Evolutionary conservation across 2,797 vertebrate species (phyloP).

Genomic region (Simalia tracyae): DNA sequence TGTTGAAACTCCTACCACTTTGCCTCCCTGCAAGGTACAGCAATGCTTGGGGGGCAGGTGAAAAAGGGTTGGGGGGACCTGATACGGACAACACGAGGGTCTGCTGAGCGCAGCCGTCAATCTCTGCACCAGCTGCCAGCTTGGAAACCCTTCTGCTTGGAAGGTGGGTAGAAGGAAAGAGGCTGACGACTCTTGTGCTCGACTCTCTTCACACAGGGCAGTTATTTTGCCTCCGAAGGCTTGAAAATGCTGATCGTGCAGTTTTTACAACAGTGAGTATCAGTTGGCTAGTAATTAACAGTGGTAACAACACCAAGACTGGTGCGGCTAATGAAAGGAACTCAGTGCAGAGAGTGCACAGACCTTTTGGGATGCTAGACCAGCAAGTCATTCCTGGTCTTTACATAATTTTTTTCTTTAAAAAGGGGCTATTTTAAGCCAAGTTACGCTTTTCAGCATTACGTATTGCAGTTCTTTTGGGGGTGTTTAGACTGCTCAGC

Average conservation of each 20-base stretch:
- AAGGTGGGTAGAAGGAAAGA: not conserved
- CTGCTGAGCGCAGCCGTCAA: not conserved
- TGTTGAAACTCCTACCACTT: conserved; percentile 81
- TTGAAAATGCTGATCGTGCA: conserved; percentile 82
- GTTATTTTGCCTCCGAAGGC: conserved; percentile 85
- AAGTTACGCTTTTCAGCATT: too few species aligned
- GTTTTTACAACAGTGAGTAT: conserved; percentile 89
- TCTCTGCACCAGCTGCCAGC: not conserved
- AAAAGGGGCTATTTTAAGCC: too few species aligned
- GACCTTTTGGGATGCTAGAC: too few species aligned
- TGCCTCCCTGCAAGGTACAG: conserved; percentile 82
- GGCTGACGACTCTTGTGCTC: not conserved
- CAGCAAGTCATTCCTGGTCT: too few species aligned
- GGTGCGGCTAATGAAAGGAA: too few species aligned
- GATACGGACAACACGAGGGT: not conserved
- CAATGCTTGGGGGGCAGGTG: too few species aligned
- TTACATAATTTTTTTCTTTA: too few species aligned
- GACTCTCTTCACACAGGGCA: conserved; percentile 75
- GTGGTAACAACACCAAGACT: too few species aligned
- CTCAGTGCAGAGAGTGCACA: too few species aligned
- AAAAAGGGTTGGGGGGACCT: not conserved
- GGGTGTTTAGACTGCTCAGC: too few species aligned
- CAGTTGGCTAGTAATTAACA: not conserved
- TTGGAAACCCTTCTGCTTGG: not conserved
- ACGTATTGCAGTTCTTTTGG: too few species aligned